Base-by-base conservation (phyloP, 1,140 invertebrate species). In the Hylaeus anthracinus region DNA sequence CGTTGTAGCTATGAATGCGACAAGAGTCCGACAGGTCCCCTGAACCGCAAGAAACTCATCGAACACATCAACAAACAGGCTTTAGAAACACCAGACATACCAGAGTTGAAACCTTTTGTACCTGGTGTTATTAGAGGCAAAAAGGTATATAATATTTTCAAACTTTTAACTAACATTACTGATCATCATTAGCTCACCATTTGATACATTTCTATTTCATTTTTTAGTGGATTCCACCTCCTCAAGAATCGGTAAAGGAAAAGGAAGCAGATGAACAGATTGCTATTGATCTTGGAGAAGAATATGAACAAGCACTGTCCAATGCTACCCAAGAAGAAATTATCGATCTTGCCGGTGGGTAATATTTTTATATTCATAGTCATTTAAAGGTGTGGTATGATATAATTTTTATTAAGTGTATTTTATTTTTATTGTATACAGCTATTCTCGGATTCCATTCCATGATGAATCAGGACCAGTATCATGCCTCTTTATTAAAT, bases 391-490 rank as follows among this genome's bases (percentile, higher is more conserved):
- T 1, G 14, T 48, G 15, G 14, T 26, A 37, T 6, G 15, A 72
- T 45, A 63, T 15, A 39, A 2, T 41, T 56, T 26, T 55, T 12
- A 53, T 73, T 26, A 61, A 26, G 26, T 26, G 26, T n/a, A 67
- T 58, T 1, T 5, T 14, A 37, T 79, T 51, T 41, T 80, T 85
- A 51, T 88, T 85, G 37, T 86, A 94, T 95, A 43, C 93, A 98
- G 98, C 98, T 94, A 99, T 99, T 93, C 95, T 99, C 82, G 99
- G 99, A 88, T 99, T 99, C 95, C 99, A 99, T 94, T 99, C 98
- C 70, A 99, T 99, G 97, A 97, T 99, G 96, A 99, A 99, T 94
- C 99, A 99, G 95, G 98, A 99, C 92, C 99, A 99, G 93, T 99
- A 99, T 94, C 98, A 99, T 94, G 98, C 98, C 71, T 99, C 98